Percentiles rank a stretch among this genome's conserved stretches.
phyloP scores from a whole-genome alignment of 2,113 vertebrate species.

The Clarias batrachus region DNA sequence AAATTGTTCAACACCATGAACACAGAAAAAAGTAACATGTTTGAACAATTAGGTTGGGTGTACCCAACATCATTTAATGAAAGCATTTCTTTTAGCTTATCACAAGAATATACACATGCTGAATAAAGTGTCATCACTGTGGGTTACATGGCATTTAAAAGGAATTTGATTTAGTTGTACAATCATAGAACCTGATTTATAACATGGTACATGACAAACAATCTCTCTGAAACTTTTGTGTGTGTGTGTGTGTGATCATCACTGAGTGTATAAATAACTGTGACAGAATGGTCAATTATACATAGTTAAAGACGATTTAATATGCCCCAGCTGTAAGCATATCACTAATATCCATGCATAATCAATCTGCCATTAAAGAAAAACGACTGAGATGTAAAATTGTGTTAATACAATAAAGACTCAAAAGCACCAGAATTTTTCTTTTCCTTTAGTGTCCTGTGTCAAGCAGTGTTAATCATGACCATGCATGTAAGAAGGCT shows the following conservation, averaged over 20 bases:
- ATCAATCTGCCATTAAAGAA: background rate
- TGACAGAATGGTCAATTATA: background rate
- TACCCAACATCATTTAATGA: slow-evolving; percentile 27
- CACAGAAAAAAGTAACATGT: slow-evolving; percentile 32
- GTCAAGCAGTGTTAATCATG: background rate
- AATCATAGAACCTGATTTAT: background rate
- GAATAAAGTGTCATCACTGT: background rate
- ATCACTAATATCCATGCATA: background rate
- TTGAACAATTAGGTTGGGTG: slow-evolving; percentile 25
- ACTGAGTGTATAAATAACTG: background rate
- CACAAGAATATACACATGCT: background rate
- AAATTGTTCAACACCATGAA: background rate
- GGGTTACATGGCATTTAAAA: background rate
- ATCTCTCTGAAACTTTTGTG: background rate
- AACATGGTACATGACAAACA: background rate
- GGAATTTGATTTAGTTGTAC: background rate
- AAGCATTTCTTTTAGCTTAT: slow-evolving; percentile 13
- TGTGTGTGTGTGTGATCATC: too few relatives aligned
- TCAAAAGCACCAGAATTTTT: background rate
- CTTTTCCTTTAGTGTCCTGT: background rate
- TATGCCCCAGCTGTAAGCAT: background rate
- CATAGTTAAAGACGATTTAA: background rate
- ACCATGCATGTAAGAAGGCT: background rate
- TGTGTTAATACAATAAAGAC: background rate
- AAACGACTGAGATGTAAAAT: background rate